Evolutionary conservation across 64 coral and sea anemone genomes (phyloP), one percentile per base, ranked within the genome.

Genomic region (Cladopsammia gracilis): DNA sequence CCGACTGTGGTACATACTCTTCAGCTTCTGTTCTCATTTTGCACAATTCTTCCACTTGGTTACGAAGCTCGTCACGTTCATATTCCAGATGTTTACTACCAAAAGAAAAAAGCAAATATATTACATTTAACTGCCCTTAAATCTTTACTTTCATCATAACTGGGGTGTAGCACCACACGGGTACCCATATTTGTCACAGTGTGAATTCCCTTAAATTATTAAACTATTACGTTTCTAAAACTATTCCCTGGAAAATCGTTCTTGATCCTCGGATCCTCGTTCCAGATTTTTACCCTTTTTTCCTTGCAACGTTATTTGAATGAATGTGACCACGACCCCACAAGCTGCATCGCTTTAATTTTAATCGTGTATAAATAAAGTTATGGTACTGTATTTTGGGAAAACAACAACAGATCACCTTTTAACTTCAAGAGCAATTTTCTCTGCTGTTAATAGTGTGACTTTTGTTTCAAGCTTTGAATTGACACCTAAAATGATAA

Each of bases 31-130:
- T 61, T 45, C 54, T 89, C 59, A 75, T 89, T 77, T 60, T 62
- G n/a, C 88, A 89, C 26, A 89, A 43, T 77, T 89, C 88, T 56
- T 89, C 73, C 25, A 89, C 88, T 58, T 89, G 88, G 25, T 89
- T 78, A 23, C 88, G 71, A 19, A 89, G 88, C 64, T 89, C 88
- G 19, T 89, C 88, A 7, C 88, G 88, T 68, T 89, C 88, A 89
- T 49, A 89, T 64, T 89, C 88, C 60, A 89, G 23, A 78, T 89
- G 24, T 77, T 89, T 89, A 64, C 88, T 89, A 18, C 12, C 64
- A 79, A 61, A 34, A 34, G 34, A 50, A 78, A 14, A 10, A 67
- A 62, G 43, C 7, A 2, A 34, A 20, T 14, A 12, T 25, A 9
- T 58, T 4, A 25, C 59, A 61, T 42, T 14, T 34, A 6, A 56